Percentiles rank a stretch among this genome's conserved stretches.
Conservation (phyloP, 2,888 invertebrate species). For the Carpatolechia fugitivella region DNA sequence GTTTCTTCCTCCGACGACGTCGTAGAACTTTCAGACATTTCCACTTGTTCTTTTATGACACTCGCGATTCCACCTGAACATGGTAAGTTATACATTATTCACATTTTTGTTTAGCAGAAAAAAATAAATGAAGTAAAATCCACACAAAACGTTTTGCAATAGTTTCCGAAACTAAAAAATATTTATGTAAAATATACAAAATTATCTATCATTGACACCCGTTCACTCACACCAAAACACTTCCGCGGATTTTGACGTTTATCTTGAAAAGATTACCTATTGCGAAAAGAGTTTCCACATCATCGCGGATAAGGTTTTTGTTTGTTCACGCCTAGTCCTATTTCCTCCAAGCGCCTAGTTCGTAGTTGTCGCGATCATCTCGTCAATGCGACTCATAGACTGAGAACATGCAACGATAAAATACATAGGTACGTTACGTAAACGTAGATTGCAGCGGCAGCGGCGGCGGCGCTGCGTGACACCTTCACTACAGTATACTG, state of each 20-base stretch:
- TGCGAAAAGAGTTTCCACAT: not conserved
- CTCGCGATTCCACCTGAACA: not conserved
- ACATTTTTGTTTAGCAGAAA: too few species aligned
- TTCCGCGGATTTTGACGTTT: too few species aligned
- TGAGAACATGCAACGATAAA: conserved; percentile 30
- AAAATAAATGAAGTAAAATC: too few species aligned
- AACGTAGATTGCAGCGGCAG: not conserved
- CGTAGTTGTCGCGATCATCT: conserved; percentile 23
- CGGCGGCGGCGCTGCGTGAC: not conserved
- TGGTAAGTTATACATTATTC: too few species aligned
- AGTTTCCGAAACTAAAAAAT: too few species aligned
- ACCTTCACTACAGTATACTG: conserved; percentile 22
- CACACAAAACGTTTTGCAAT: too few species aligned
- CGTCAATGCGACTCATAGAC: conserved; percentile 33
- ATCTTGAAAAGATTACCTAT: too few species aligned
- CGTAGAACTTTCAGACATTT: conserved; percentile 5
- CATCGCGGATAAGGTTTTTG: not conserved
- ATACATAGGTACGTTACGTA: conserved; percentile 25
- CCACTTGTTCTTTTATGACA: not conserved
- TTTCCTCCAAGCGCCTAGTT: too few species aligned
- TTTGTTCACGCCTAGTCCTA: too few species aligned
- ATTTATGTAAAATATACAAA: too few species aligned
- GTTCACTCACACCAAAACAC: too few species aligned
- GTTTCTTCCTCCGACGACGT: conserved; percentile 3
- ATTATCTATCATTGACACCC: too few species aligned